A percentile compares a stretch with the other conserved stretches of the same genome.
These are phyloP conservation scores for Myotis myotis DNA, from an alignment of 2,797 vertebrate genomes.

Conservation along the genomic window DNA sequence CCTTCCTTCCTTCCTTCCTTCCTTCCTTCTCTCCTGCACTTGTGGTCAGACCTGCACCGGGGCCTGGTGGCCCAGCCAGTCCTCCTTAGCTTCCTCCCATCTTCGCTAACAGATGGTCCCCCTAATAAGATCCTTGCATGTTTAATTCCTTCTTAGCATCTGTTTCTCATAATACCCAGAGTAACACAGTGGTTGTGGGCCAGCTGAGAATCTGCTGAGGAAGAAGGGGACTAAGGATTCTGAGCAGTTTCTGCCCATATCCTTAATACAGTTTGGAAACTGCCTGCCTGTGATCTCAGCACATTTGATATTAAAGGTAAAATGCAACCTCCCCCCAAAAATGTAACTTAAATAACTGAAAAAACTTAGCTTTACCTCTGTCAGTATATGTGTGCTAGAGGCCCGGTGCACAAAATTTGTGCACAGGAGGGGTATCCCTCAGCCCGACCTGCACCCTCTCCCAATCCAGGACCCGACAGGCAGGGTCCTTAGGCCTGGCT, in stretches of 20 bases:
- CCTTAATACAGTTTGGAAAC: not conserved
- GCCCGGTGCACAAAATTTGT: no score
- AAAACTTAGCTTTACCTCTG: not conserved
- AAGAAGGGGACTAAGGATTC: not conserved
- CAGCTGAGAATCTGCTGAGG: not conserved
- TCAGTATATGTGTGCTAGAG: not conserved
- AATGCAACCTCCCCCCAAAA: not conserved
- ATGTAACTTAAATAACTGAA: not conserved
- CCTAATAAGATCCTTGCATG: not conserved
- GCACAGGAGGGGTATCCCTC: no score
- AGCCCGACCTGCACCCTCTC: no score
- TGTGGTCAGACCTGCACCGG: not conserved
- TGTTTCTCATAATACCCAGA: not conserved
- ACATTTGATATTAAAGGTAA: not conserved
- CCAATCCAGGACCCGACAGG: no score
- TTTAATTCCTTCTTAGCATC: not conserved
- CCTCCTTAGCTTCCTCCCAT: not conserved
- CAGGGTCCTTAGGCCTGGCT: no score
- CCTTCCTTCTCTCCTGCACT: not conserved
- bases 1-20: no score
- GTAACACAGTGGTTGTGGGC: not conserved
- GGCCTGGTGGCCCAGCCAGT: not conserved
- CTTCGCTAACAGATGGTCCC: not conserved
- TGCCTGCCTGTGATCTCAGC: not conserved
- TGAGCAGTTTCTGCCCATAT: not conserved